Evolutionary conservation across 1,140 invertebrate genomes (phyloP), one percentile per base, ranked within the genome.

Genomic region (Euwallacea fornicatus): DNA sequence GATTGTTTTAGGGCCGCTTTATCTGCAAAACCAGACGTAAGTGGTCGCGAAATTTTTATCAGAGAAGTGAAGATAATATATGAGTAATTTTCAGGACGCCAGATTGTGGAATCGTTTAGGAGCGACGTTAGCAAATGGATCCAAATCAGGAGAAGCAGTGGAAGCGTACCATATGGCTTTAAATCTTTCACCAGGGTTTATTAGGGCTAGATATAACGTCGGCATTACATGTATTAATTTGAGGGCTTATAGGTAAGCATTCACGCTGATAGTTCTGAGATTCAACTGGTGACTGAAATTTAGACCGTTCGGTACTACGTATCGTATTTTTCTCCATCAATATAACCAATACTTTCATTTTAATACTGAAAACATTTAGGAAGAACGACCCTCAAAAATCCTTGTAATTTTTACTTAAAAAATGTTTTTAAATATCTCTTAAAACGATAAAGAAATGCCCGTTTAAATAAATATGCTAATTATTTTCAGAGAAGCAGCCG

Each of bases 221-320:
- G 98, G 97, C 7, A 98, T 99, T 59, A 94, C 95, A 65, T 99
- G 97, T 81, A 94, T 98, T 80, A 98, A 98, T 84, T 86, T 99
- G n/a, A 90, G 91, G 76, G 93, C 94, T 33, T 92, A 98, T 78
- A 94, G 88, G 92, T 93, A 83, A 82, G 21, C 16, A 58, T 7
- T 16, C 21, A 13, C 13, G 4, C 9, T 0, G 8, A 7, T 0
- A 0, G n/a, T 33, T 33, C 21, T 6, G 9, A 58, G 21, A 16
- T 50, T 50, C 1, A 0, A 0, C 10, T 58, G 9, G 55, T 10
- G 10, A 58, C n/a, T 58, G 6, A 33, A 15, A 6, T 58, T 58
- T 33, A 3, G n/a, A 21, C 21, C 4, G 4, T 4, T 4, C 21
- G 21, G 21, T 33, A 33, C 21, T 33, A 33, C 21, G 1, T 33